Evolutionary conservation across 2,797 vertebrate genomes (phyloP), one percentile per base, ranked within the genome.

Genomic region (Philypnodon macrostomus): DNA sequence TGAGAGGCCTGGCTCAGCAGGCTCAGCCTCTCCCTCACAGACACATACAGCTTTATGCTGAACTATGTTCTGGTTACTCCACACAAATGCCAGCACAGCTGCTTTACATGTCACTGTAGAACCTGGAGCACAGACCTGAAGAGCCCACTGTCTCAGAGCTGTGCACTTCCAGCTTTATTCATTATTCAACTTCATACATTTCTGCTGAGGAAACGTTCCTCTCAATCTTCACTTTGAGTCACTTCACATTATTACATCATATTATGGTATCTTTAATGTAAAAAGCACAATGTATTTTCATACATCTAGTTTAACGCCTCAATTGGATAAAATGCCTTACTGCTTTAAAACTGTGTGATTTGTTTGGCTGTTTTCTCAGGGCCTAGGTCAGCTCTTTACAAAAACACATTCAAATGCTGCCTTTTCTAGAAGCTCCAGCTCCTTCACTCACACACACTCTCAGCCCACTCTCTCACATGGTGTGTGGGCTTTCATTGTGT

Each of bases 1-100:
- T 88, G 86, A 86, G 88, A 90, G 82, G 79, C 85, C 89, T 91
- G 86, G 87, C 88, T 91, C 89, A 91, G 90, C 90, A 90, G 70
- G 80, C 85, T 84, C 60, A 66, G 61, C 63, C 72, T 66, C 70
- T 65, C 55, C 77, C 15, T 58, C 63, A 53, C 47, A 62, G 26
- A 64, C 29, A 70, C 35, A 60, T 59, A 51, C 53, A 33, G 65
- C 64, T 67, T 78, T 82, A 76, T 82, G 79, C 75, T 78, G 73
- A 83, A 79, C 70, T 73, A 70, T 74, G 67, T 81, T 77, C 73
- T 67, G 63, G 60, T 67, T 72, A 51, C 70, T 46, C 52, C 67
- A 54, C 60, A 75, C 70, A 80, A 77, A 47, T 76, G 75, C 76
- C 67, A 80, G 79, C 77, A 61, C 73, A 73, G 67, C 71, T 77